Conservation (phyloP, 2,888 invertebrate species). For the Aromia moschata region DNA sequence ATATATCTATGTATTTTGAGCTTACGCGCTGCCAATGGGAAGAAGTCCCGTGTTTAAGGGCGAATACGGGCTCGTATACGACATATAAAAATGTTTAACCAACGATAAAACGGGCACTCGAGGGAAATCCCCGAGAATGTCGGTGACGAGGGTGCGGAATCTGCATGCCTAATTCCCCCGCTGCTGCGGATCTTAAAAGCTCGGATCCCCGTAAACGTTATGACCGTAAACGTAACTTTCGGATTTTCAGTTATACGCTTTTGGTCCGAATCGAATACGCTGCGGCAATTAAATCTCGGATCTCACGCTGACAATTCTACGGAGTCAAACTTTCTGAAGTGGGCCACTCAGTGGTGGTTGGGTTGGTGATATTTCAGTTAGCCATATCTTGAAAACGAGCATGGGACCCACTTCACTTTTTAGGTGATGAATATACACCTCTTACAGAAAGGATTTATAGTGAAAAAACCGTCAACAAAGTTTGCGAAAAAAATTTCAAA, state of each 20-base stretch:
- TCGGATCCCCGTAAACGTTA: neutral
- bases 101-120: conserved; percentile 19
- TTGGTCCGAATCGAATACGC: no score
- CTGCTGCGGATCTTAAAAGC: neutral
- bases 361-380: no score
- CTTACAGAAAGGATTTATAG: no score
- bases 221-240: neutral
- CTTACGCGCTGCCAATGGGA: neutral
- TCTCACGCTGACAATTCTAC: no score
- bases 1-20: conserved; percentile 1
- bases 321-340: no score
- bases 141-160: neutral
- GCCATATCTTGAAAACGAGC: no score
- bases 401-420: no score
- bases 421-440: no score
- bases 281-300: no score
- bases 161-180: conserved; percentile 2
- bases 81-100: conserved; percentile 19
- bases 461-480: no score
- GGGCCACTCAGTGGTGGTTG: no score
- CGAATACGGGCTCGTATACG: conserved; percentile 5
- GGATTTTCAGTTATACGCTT: neutral
- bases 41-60: neutral
- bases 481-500: no score
- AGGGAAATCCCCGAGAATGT: conserved; percentile 15